Percentiles rank a stretch among this genome's conserved stretches.
Evolutionary conservation across 1,140 invertebrate genomes (phyloP).

Genomic region (Chrysomallon squamiferum): DNA sequence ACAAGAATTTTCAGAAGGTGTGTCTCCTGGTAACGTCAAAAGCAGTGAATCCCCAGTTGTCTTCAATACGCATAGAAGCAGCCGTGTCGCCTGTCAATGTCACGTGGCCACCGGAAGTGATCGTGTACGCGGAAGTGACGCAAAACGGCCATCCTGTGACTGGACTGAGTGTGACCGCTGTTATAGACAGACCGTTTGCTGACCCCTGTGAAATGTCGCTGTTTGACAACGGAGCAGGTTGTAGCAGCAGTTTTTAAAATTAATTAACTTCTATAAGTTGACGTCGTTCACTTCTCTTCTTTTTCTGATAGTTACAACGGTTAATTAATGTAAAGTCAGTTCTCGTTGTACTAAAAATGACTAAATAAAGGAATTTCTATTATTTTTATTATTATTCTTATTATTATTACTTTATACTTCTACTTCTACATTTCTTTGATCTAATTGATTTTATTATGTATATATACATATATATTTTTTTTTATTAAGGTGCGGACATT

Average conservation of each 20-base stretch:
- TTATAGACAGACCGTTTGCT: constrained; percentile 42
- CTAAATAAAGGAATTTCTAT: no score
- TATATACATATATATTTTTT: no score
- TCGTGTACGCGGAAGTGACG: constrained; percentile 53
- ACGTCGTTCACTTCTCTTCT: no score
- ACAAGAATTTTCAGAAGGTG: constrained; percentile 4
- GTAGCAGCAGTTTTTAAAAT: constrained; percentile 7
- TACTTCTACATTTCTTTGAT: no score
- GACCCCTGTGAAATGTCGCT: constrained; percentile 52
- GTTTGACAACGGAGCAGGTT: constrained; percentile 71
- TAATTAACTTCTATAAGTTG: no score
- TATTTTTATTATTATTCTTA: no score
- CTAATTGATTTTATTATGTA: no score
- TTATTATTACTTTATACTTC: no score
- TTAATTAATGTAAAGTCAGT: no score
- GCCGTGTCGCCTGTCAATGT: constrained; percentile 20
- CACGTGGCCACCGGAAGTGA: constrained; percentile 27
- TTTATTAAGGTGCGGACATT: constrained; percentile 72
- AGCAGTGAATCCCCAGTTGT: neutral
- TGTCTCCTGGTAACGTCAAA: constrained; percentile 14
- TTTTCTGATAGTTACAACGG: no score
- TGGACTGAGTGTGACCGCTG: constrained; percentile 52
- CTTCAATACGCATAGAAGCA: constrained; percentile 4
- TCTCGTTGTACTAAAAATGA: no score
- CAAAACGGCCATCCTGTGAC: constrained; percentile 44